Conservation (phyloP, 2,797 vertebrate genomes). For the Sandelia bainsii region DNA sequence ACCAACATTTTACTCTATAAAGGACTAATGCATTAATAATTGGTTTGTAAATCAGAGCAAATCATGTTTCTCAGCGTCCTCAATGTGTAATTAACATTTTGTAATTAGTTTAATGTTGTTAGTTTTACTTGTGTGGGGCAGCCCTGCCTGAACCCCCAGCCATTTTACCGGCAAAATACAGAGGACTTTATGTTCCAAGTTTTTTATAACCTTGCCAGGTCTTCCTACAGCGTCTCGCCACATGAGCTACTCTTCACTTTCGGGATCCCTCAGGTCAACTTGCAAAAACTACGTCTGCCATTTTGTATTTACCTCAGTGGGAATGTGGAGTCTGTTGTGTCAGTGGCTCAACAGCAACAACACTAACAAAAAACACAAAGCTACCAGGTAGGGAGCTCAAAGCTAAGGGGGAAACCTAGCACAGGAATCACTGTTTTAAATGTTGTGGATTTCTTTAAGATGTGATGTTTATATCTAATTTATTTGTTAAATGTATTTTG, state of each 20-base stretch:
- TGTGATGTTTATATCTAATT: constrained; percentile 74
- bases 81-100: constrained; percentile 50
- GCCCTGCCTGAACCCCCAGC: constrained; percentile 33
- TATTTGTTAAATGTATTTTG: constrained; percentile 74
- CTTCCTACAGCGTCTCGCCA: constrained; percentile 67
- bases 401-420: constrained; percentile 57
- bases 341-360: constrained; percentile 39
- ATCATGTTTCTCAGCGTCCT: constrained; percentile 35
- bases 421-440: constrained; percentile 69
- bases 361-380: constrained; percentile 47
- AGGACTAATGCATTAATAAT: constrained; percentile 55
- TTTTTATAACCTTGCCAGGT: constrained; percentile 62
- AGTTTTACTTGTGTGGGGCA: constrained; percentile 37
- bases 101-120: constrained; percentile 43
- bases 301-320: constrained; percentile 77
- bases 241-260: constrained; percentile 61
- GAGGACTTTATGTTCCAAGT: constrained; percentile 38
- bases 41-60: constrained; percentile 51
- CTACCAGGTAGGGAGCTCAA: constrained; percentile 56
- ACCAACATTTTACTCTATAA: constrained; percentile 50
- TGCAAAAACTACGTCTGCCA: constrained; percentile 73
- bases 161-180: constrained; percentile 59
- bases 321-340: constrained; percentile 66
- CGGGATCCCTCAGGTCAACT: constrained; percentile 79
- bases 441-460: constrained; percentile 67